phyloP scores from a whole-genome alignment of 2,113 vertebrate genomes.

The Cryptotis parvus region DNA sequence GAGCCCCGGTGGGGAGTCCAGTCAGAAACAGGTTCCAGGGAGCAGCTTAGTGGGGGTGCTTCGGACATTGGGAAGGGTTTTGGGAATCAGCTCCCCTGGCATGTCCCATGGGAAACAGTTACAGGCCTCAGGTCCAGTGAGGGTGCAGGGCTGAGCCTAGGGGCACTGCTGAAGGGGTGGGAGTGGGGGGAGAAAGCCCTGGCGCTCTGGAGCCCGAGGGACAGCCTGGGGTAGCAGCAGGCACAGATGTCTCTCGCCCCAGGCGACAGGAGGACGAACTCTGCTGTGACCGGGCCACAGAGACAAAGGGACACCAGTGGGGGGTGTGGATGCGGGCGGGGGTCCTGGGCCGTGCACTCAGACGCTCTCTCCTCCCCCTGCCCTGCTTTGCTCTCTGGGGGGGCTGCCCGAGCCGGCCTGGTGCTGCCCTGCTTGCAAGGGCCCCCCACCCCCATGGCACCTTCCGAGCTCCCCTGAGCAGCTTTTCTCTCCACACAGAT shows the following conservation, averaged over 20 bases:
- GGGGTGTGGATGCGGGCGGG: not conserved
- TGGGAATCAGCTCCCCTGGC: not conserved
- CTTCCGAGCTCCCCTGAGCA: conserved; percentile 71
- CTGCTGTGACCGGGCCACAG: not conserved
- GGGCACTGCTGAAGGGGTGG: not conserved
- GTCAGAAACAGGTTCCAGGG: too few relatives aligned
- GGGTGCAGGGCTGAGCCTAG: not conserved
- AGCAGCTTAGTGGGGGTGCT: not conserved
- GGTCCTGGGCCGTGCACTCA: not conserved
- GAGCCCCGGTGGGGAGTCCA: not conserved
- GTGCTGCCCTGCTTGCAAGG: conserved; percentile 58
- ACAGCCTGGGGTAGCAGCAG: too few relatives aligned
- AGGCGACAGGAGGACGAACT: not conserved
- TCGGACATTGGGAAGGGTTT: not conserved
- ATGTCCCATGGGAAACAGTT: not conserved
- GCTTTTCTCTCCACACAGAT: conserved; percentile 77
- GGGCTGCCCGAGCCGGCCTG: conserved; percentile 20
- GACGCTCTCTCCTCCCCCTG: not conserved
- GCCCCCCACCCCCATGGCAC: not conserved
- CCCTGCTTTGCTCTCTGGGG: not conserved
- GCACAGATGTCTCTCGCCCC: not conserved
- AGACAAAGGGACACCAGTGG: not conserved
- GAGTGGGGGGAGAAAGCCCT: not conserved
- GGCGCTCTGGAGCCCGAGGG: not conserved
- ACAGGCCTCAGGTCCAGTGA: not conserved